Base-by-base conservation (phyloP, 1,140 invertebrate genomes). In the Drosophila kepulauana region DNA sequence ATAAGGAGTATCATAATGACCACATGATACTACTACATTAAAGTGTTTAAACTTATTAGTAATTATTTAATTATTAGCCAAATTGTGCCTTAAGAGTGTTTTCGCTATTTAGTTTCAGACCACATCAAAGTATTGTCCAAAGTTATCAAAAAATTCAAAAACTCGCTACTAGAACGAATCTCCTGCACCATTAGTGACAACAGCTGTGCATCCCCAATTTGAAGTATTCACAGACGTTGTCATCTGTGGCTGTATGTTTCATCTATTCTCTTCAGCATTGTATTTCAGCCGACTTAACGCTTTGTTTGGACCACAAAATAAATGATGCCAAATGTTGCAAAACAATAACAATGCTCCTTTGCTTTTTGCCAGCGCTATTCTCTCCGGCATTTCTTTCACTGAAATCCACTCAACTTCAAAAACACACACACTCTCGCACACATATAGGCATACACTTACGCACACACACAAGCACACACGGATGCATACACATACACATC, bases 371-470 rank as follows among this genome's bases (percentile, higher is more conserved):
- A 16, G 61, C 54, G 58, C 76, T 78, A 52, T 73, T 68, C 57
- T 54, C 66, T 43, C 63, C 52, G 61, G 56, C 71, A 72, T 84
- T 84, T 77, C 73, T 79, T 61, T 84, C 38, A 46, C 76, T 67
- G 56, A 75, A 84, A 88, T 78, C 80, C 84, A 84, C 80, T 87
- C 84, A 73, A 77, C 84, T 76, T 72, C 79, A 67, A 52, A 68
- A 11, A 20, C 51, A 45, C 52, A 58, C 43, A 58, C 15, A 8
- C 33, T 28, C 33, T 16, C 35, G 30, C 38, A 35, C 33, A 38
- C 52, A 45, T 35, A 20, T 4, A 45, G 35, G 35, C 64, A 54
- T 25, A 51, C 62, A 41, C 35, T 13, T 46, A 45, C 33, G n/a
- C 57, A 49, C 38, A 49, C 64, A 46, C 56, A 20, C 7, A 45